Evolutionary conservation across 2,888 invertebrate genomes (phyloP).

Genomic region (Sericinus montela): DNA sequence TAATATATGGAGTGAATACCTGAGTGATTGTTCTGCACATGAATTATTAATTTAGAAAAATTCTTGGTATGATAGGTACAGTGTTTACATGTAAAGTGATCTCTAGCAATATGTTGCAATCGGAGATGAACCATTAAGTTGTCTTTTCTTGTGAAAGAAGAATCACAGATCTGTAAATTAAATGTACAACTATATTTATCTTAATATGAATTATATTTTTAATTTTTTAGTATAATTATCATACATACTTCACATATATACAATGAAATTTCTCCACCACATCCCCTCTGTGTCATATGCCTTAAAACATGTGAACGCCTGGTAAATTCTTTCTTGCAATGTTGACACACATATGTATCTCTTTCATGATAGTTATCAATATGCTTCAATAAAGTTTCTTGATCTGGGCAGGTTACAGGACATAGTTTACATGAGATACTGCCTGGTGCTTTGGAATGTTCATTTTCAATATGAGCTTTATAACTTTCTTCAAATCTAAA

Average conservation of each 20-base stretch:
- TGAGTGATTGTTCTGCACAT: conserved; percentile 50
- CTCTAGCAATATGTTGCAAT: conserved; percentile 66
- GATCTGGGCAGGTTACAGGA: conserved; percentile 81
- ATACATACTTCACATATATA: conserved; percentile 57
- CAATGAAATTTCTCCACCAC: conserved; percentile 70
- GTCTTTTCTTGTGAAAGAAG: conserved; percentile 84
- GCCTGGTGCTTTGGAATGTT: conserved; percentile 82
- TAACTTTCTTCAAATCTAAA: conserved; percentile 84
- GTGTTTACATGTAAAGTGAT: conserved; percentile 47
- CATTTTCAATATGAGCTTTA: conserved; percentile 82
- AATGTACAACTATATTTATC: background rate
- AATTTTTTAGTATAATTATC: background rate
- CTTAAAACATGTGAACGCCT: conserved; percentile 86
- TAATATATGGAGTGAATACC: conserved; percentile 31
- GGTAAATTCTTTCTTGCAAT: conserved; percentile 86
- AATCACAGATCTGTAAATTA: conserved; percentile 78
- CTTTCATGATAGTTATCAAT: conserved; percentile 80
- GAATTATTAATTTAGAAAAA: conserved; percentile 56
- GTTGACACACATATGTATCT: conserved; percentile 78
- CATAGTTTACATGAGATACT: conserved; percentile 83
- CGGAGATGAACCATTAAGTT: conserved; percentile 86
- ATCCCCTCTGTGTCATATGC: conserved; percentile 84
- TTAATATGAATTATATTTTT: too few relatives aligned
- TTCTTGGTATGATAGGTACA: conserved; percentile 51
- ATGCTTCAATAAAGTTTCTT: conserved; percentile 82